These are phyloP conservation scores for Acleris cristana DNA, from an alignment of 2,888 invertebrate genomes.

Conservation along the genomic window DNA sequence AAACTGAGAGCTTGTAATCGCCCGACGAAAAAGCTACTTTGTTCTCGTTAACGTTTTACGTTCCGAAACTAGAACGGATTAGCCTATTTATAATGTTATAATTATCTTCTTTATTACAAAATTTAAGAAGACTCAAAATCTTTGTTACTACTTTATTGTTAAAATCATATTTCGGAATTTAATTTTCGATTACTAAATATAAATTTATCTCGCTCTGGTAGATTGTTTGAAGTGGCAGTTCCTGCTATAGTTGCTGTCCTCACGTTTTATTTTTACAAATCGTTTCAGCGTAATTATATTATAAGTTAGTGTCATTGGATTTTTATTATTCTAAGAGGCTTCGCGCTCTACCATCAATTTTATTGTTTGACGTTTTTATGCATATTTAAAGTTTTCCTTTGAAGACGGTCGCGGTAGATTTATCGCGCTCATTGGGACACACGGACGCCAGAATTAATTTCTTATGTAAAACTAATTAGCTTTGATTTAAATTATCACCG, in stretches of 20 bases:
- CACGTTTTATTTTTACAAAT: conserved; percentile 78
- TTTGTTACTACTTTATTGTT: neutral
- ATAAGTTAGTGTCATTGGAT: conserved; percentile 69
- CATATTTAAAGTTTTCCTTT: conserved; percentile 81
- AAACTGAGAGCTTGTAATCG: conserved; percentile 72
- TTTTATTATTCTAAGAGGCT: conserved; percentile 60
- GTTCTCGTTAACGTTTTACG: conserved; percentile 48
- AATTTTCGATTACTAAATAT: conserved; percentile 18
- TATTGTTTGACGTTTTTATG: conserved; percentile 78
- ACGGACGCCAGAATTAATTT: conserved; percentile 48
- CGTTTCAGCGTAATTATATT: conserved; percentile 64
- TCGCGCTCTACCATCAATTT: conserved; percentile 70
- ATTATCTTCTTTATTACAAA: conserved; percentile 49
- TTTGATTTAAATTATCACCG: conserved; percentile 30
- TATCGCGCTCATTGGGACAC: conserved; percentile 59
- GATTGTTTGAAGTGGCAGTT: conserved; percentile 37
- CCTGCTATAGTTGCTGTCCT: conserved; percentile 51
- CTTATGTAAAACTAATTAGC: conserved; percentile 28
- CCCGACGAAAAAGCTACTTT: conserved; percentile 50
- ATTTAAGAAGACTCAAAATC: conserved; percentile 4
- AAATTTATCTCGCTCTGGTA: conserved; percentile 30
- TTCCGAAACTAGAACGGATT: conserved; percentile 57
- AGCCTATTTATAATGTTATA: conserved; percentile 65
- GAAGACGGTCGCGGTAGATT: conserved; percentile 72
- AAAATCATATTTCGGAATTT: conserved; percentile 24